Percentiles rank a stretch among this genome's conserved stretches.
phyloP scores from a whole-genome alignment of 1,140 invertebrate species.

The Lordiphosa collinella region DNA sequence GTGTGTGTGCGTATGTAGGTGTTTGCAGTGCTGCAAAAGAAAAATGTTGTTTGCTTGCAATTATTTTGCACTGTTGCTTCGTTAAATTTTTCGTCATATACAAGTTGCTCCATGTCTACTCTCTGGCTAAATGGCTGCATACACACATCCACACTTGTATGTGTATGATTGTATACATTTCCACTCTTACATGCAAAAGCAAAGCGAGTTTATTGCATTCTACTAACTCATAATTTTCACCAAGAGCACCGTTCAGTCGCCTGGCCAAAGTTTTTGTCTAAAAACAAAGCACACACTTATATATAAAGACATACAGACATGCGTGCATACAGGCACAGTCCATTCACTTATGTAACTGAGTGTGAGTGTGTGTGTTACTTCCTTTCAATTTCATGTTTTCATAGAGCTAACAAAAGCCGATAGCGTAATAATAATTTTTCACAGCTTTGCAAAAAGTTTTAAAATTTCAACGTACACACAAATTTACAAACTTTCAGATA shows the following conservation, averaged over 20 bases:
- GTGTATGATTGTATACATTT: no score
- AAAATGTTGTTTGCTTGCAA: constrained; percentile 57
- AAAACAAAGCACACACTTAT: constrained; percentile 32
- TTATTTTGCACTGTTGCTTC: constrained; percentile 57
- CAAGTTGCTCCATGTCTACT: constrained; percentile 4
- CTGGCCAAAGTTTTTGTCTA: constrained; percentile 37
- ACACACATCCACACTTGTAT: not conserved
- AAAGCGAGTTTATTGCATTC: constrained; percentile 52
- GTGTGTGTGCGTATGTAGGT: constrained; percentile 32
- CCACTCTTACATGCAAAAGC: not conserved
- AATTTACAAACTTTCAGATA: no score
- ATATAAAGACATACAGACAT: constrained; percentile 8
- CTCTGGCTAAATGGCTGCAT: not conserved
- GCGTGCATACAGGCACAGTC: not conserved
- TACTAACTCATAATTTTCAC: constrained; percentile 50
- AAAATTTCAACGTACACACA: no score
- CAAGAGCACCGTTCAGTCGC: constrained; percentile 17
- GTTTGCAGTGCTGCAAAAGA: constrained; percentile 27
- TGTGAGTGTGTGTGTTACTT: constrained; percentile 33
- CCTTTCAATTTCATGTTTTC: constrained; percentile 53
- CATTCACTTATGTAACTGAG: constrained; percentile 6
- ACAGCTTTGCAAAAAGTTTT: constrained; percentile 35
- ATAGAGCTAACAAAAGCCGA: constrained; percentile 46
- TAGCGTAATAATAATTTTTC: constrained; percentile 47
- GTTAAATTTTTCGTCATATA: no score